These are phyloP conservation scores for Drepanosiphum platanoidis DNA, from an alignment of 2,888 invertebrate species.

Conservation along the genomic window DNA sequence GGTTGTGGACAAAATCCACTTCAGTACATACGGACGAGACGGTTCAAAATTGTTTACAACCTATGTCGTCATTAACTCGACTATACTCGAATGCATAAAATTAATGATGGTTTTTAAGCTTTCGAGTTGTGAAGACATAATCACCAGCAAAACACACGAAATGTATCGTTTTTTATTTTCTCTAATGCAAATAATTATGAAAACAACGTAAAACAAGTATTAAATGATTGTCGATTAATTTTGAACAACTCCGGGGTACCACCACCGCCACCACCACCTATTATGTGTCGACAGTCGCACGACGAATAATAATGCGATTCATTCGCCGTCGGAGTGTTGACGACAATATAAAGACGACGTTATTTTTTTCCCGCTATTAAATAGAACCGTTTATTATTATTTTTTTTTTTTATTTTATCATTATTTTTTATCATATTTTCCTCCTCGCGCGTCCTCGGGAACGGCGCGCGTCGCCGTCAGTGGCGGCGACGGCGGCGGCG, in stretches of 20 bases:
- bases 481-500: background rate
- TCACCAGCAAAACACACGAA: conserved; percentile 2
- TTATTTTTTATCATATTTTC: background rate
- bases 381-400: background rate
- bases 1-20: too few species aligned
- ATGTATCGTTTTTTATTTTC: background rate
- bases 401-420: too few species aligned
- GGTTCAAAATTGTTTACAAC: background rate
- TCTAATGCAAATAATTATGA: too few species aligned
- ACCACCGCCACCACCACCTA: too few species aligned
- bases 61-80: background rate
- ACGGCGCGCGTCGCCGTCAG: background rate
- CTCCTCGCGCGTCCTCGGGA: background rate
- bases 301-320: too few species aligned
- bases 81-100: background rate
- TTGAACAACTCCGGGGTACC: background rate
- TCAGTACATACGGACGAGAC: background rate
- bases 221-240: background rate
- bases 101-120: background rate
- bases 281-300: too few species aligned
- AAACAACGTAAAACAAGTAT: background rate
- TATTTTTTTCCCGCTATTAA: background rate
- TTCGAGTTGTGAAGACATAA: background rate
- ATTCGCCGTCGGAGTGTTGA: background rate
- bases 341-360: too few species aligned